phyloP scores from a whole-genome alignment of 2,888 invertebrate genomes.

The Stenichneumon culpator region DNA sequence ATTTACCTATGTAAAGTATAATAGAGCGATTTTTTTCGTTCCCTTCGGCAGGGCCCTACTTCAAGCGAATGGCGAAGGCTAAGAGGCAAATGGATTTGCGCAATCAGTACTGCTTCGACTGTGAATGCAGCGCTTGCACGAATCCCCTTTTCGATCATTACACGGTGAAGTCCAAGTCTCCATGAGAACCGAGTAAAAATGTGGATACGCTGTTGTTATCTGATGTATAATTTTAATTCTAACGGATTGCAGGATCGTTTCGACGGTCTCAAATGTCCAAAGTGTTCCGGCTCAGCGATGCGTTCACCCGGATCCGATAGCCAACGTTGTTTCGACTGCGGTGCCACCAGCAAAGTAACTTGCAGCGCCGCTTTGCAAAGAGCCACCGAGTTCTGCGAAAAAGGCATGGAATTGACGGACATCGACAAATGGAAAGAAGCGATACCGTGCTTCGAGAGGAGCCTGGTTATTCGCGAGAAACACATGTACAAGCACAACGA shows the following conservation, averaged over 20 bases:
- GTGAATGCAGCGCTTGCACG: conserved; percentile 91
- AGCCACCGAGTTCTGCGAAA: conserved; percentile 79
- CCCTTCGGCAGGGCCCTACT: conserved; percentile 88
- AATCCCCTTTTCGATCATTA: conserved; percentile 79
- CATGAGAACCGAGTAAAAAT: conserved; percentile 10
- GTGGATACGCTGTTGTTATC: not conserved
- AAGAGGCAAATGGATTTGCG: conserved; percentile 88
- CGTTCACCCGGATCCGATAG: conserved; percentile 72
- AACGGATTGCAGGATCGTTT: conserved; percentile 82
- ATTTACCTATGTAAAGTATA: not conserved
- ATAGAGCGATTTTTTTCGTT: conserved; percentile 15
- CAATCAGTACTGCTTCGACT: conserved; percentile 92
- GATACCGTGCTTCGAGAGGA: conserved; percentile 84
- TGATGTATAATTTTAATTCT: conserved; percentile 29
- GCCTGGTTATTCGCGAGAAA: conserved; percentile 85
- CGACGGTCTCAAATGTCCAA: conserved; percentile 83
- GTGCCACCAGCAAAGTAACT: conserved; percentile 70
- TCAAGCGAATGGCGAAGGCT: conserved; percentile 87
- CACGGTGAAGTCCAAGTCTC: conserved; percentile 72
- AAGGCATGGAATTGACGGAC: conserved; percentile 71
- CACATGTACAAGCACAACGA: conserved; percentile 86
- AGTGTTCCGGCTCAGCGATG: conserved; percentile 82
- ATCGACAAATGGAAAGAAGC: conserved; percentile 80
- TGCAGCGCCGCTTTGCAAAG: conserved; percentile 79
- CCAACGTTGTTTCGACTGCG: conserved; percentile 80